Evolutionary conservation across 2,888 invertebrate genomes (phyloP).

Genomic region (Morpho deidamia): DNA sequence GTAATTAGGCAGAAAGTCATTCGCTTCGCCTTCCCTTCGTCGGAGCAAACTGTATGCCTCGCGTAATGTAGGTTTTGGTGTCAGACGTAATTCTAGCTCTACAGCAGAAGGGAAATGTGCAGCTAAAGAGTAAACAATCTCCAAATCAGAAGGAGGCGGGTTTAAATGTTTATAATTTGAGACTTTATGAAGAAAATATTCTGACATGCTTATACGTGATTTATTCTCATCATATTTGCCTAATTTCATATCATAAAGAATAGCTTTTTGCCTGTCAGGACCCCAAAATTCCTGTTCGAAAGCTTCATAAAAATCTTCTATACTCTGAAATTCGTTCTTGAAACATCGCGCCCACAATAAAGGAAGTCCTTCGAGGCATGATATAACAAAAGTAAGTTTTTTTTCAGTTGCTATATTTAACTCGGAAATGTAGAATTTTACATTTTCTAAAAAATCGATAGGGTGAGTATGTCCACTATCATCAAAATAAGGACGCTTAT

Average conservation of each 20-base stretch:
- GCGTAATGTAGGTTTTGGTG: conserved; percentile 66
- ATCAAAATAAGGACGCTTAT: conserved; percentile 64
- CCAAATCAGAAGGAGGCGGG: conserved; percentile 69
- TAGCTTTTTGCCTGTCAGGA: conserved; percentile 61
- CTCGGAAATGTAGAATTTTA: conserved; percentile 64
- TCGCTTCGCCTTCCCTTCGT: conserved; percentile 62
- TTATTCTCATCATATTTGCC: conserved; percentile 62
- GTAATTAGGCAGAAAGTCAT: conserved; percentile 68
- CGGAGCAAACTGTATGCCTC: conserved; percentile 67
- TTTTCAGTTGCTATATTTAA: conserved; percentile 57
- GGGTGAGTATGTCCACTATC: conserved; percentile 65
- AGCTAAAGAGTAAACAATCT: conserved; percentile 68
- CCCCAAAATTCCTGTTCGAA: conserved; percentile 73
- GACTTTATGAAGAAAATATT: conserved; percentile 69
- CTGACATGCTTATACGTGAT: conserved; percentile 62
- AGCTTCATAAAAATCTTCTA: conserved; percentile 53
- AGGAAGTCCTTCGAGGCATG: conserved; percentile 66
- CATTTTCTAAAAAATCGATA: conserved; percentile 66
- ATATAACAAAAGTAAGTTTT: conserved; percentile 62
- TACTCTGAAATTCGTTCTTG: conserved; percentile 55
- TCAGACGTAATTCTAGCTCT: conserved; percentile 64
- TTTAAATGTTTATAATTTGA: conserved; percentile 64
- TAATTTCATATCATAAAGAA: conserved; percentile 66
- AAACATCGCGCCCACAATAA: conserved; percentile 72
- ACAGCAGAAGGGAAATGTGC: conserved; percentile 69